Conservation (phyloP, 2,888 invertebrate species). For the Ophonus ardosiacus region DNA sequence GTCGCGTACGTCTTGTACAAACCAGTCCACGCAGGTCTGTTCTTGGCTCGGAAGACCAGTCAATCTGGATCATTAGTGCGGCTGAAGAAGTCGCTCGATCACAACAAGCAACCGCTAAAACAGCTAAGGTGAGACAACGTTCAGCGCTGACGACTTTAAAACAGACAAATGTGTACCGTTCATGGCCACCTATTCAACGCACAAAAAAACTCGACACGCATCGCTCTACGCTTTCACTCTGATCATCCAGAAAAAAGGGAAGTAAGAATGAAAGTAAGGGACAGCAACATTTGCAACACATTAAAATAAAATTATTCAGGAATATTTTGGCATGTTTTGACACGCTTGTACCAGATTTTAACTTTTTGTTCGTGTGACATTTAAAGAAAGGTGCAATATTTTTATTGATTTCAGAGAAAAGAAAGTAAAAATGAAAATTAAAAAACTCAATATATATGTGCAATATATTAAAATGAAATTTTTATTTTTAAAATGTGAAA, state of each 20-base stretch:
- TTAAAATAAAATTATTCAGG: neutral
- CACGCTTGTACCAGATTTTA: neutral
- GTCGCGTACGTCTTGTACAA: neutral
- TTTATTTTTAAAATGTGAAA: too few relatives aligned
- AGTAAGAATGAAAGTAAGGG: neutral
- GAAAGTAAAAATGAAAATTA: too few relatives aligned
- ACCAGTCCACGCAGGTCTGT: neutral
- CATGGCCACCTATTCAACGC: slow-evolving; percentile 50
- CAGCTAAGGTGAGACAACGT: slow-evolving; percentile 56
- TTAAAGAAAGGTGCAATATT: too few relatives aligned
- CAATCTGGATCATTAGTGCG: slow-evolving; percentile 61
- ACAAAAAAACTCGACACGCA: neutral
- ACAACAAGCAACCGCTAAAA: slow-evolving; percentile 55
- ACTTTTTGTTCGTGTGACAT: neutral
- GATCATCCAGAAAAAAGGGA: neutral
- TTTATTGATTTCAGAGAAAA: too few relatives aligned
- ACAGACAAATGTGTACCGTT: slow-evolving; percentile 55
- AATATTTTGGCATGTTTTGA: neutral
- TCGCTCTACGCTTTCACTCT: slow-evolving; percentile 32
- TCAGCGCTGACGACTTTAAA: slow-evolving; percentile 51
- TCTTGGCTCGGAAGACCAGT: slow-evolving; percentile 45
- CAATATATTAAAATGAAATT: too few relatives aligned
- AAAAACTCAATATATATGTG: too few relatives aligned
- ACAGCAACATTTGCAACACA: neutral
- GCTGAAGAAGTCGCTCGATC: slow-evolving; percentile 55